A percentile compares a stretch with the other conserved stretches of the same genome.
Conservation (phyloP, 92 coral and sea anemone species). For the Porites lobata region DNA sequence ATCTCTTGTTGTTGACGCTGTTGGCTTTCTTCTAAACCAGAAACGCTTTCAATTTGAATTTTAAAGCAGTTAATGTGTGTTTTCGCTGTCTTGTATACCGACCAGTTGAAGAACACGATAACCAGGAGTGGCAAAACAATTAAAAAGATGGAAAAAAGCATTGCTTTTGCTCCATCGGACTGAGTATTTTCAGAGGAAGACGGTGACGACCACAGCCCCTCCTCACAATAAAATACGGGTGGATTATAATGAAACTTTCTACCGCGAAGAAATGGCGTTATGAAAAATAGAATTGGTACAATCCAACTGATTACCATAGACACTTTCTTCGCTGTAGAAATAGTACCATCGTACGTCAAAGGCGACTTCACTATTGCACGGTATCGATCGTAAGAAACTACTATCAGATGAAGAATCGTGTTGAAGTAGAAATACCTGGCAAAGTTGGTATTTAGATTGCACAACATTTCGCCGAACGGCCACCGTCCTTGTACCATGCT, state of each 20-base stretch:
- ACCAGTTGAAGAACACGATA: neutral
- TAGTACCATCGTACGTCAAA: conserved; percentile 2
- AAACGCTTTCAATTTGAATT: neutral
- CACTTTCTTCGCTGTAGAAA: neutral
- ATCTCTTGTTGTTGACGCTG: neutral
- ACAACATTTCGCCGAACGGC: neutral
- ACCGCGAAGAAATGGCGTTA: neutral
- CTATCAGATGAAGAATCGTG: neutral
- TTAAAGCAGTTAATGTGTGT: neutral
- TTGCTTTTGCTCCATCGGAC: neutral
- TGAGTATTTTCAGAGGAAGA: too few relatives aligned
- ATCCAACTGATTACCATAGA: neutral
- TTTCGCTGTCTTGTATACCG: neutral
- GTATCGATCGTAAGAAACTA: neutral
- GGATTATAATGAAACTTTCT: neutral
- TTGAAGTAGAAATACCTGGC: neutral
- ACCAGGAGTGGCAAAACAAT: neutral
- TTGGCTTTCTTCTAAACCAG: neutral
- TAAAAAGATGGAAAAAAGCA: neutral
- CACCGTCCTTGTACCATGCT: neutral
- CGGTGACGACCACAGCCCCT: neutral
- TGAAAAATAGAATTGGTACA: neutral
- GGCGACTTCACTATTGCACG: neutral
- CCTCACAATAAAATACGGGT: neutral
- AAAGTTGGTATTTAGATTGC: neutral